Evolutionary conservation across 2,888 invertebrate genomes (phyloP).

Genomic region (Tachina lurida): DNA sequence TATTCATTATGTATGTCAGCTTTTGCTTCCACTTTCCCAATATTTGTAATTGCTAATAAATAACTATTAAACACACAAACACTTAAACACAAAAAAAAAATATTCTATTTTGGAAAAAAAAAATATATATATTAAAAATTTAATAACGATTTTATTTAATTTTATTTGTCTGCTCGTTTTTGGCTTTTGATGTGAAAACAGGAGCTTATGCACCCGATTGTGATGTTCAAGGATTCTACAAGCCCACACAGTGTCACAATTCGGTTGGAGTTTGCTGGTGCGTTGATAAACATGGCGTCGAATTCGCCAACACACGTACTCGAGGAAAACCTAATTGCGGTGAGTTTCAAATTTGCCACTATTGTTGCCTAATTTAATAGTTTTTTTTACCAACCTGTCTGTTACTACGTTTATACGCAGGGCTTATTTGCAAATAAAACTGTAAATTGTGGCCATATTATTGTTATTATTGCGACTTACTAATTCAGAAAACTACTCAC

Average conservation of each 20-base stretch:
- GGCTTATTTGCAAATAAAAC: too few species aligned
- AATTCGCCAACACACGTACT: conserved; percentile 92
- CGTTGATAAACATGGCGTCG: conserved; percentile 95
- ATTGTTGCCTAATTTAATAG: not conserved
- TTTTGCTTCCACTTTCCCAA: conserved; percentile 51
- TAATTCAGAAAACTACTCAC: too few species aligned
- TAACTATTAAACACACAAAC: conserved; percentile 34
- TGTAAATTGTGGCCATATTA: too few species aligned
- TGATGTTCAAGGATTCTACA: conserved; percentile 93
- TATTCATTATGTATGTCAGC: conserved; percentile 46
- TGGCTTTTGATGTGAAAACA: conserved; percentile 75
- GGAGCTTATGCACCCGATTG: conserved; percentile 92
- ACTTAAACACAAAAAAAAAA: conserved; percentile 19
- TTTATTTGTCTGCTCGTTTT: conserved; percentile 55
- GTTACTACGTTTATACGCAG: too few species aligned
- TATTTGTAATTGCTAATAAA: conserved; percentile 36
- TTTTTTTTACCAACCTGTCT: too few species aligned
- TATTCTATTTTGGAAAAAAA: not conserved
- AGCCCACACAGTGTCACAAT: conserved; percentile 93
- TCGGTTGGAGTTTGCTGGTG: conserved; percentile 96
- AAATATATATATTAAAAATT: not conserved
- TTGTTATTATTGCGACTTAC: too few species aligned
- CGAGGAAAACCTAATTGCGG: conserved; percentile 91
- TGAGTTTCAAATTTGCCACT: conserved; percentile 82
- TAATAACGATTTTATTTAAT: conserved; percentile 20